phyloP scores from a whole-genome alignment of 2,113 vertebrate genomes.

The Nibea coibor region DNA sequence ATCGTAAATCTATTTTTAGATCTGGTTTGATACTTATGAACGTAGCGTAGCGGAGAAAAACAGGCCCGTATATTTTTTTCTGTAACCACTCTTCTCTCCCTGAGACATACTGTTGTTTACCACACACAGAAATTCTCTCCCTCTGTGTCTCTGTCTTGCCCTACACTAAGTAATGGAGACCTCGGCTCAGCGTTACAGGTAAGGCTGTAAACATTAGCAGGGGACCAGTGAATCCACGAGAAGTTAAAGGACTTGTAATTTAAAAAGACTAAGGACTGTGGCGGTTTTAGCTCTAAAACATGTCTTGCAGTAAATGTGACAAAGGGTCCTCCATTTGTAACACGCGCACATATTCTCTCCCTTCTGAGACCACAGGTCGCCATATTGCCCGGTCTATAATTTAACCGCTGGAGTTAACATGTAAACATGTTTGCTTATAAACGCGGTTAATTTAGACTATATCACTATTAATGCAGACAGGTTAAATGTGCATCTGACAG shows the following conservation, averaged over 20 bases:
- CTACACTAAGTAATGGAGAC: slow-evolving; percentile 2
- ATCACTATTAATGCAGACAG: slow-evolving; percentile 9
- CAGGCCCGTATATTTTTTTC: background rate
- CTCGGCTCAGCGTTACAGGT: background rate
- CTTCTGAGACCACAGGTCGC: slow-evolving; percentile 3
- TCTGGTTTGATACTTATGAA: slow-evolving; percentile 33
- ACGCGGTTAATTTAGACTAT: background rate
- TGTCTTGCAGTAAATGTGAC: background rate
- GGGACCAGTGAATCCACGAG: background rate
- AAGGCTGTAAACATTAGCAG: slow-evolving; percentile 10
- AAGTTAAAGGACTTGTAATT: background rate
- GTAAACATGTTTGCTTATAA: background rate
- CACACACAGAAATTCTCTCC: background rate
- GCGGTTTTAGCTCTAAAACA: background rate
- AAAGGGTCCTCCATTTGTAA: background rate
- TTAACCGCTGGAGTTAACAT: background rate
- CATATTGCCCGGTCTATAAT: background rate
- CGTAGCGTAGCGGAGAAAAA: slow-evolving; percentile 8
- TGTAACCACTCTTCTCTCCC: slow-evolving; percentile 5
- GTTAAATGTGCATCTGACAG: slow-evolving; percentile 16
- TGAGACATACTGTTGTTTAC: slow-evolving; percentile 10
- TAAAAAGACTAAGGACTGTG: background rate
- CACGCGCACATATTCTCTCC: slow-evolving; percentile 1
- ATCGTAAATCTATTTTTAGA: slow-evolving; percentile 52
- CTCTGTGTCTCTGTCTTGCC: background rate